Evolutionary conservation across 1,140 invertebrate genomes (phyloP), one percentile per base, ranked within the genome.

Genomic region (Belonocnema kinseyi): DNA sequence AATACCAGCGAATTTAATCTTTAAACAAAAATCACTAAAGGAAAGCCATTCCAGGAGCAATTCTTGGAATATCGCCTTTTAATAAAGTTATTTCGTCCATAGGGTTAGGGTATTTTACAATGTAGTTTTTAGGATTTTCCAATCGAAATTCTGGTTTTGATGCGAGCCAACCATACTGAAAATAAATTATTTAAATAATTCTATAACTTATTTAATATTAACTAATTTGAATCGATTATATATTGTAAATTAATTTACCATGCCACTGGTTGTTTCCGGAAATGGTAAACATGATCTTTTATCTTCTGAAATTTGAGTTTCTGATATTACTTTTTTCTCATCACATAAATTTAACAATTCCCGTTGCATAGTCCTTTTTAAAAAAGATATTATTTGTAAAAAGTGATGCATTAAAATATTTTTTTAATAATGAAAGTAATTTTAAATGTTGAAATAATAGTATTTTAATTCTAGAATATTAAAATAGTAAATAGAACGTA

Each of bases 91-190:
- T 73, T 3, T 85, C 77, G 12, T 83, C 74, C 7, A 85, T 74
- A 13, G 85, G 86, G 80, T 85, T 78, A 0, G 75, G 77, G 81
- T 84, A 83, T 14, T 80, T 78, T 5, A 81, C 52, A 10, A 74
- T 78, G 16, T 80, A 86, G 8, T 76, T 50, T 17, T 83, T 82
- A 50, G 85, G 85, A 58, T 77, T 85, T 80, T 90, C 85, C 16
- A 87, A 74, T n/a, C 79, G 71, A 76, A 90, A 89, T 54, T 88
- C 83, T 10, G 81, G 73, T 75, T 83, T 88, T 2, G 61, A n/a
- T 3, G 83, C 76, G 0, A 89, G 81, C 87, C 88, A 89, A 2
- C 88, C 88, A 50, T 88, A 87, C 88, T 88, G 66, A 21, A 75
- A 70, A 75, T 14, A 46, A 16, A 66, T 16, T 16, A 40, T 33